Evolutionary conservation across 1,140 invertebrate genomes (phyloP), one percentile per base, ranked within the genome.

Genomic region (Acromyrmex echinatior): DNA sequence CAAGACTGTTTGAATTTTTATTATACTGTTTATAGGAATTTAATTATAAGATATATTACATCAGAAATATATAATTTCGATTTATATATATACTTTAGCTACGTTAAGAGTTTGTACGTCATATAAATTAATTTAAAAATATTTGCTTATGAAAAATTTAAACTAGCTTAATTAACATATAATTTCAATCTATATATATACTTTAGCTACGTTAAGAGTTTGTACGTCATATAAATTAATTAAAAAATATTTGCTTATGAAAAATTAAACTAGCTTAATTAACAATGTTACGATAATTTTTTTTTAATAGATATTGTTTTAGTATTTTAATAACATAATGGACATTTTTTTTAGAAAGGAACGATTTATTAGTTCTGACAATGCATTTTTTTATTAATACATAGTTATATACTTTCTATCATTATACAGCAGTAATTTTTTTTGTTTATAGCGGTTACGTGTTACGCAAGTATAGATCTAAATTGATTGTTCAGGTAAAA

Each of bases 391-490:
- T n/a, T 45, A 25, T 1, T 76, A 76, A 60, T 5, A 21, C 3
- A 35, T 16, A 12, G 1, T 25, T 53, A 82, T 58, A 28, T 18
- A 14, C 78, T 39, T 58, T 16, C 1, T 21, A 66, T 31, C 31
- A 56, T 9, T 18, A 73, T 70, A 77, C 21, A 73, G 58, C 7
- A 79, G 86, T 60, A 53, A 63, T 86, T 14, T 88, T 90, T 89
- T 88, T 90, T 90, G 35, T 86, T 88, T 86, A 58, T 86, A 87
- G 87, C 71, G 71, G 45, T n/a, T 86, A 66, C 68, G 78, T 76
- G 81, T 73, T 74, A 79, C 89, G 12, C 82, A 78, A 74, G 62
- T 90, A 53, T 87, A 90, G 56, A 71, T 73, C 76, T 77, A 82
- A 77, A 18, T 89, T 84, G 21, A 82, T 25, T 18, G 14, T 49